Base-by-base conservation (phyloP, 1,140 invertebrate genomes). In the Phortica variegata region DNA sequence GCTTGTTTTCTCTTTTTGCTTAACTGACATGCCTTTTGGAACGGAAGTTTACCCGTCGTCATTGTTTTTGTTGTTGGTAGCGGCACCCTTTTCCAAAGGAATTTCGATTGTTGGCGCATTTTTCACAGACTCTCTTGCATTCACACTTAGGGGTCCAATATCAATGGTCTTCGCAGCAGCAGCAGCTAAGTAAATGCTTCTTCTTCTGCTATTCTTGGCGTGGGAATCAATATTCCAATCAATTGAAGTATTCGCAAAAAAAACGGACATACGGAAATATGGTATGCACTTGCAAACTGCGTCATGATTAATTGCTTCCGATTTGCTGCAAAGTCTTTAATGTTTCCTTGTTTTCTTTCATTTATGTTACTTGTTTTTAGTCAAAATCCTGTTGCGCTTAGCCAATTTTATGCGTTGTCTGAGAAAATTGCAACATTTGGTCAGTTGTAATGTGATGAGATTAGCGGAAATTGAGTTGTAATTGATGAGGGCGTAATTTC, bases 91-190 rank as follows among this genome's bases (percentile, higher is more conserved):
- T 45, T 47, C 46, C 48, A 37, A 29, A 42, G 51, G 47, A 52
- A 60, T 62, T 66, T 68, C 61, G 54, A 57, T 62, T 68, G 57
- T 56, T 63, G 46, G 63, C 63, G 48, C 60, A 60, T 68, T 60
- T 68, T 69, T 68, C 57, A 63, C 63, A 63, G 60, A 54, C 45
- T 58, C 48, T 43, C 51, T 32, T 48, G 41, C 54, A 57, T n/a
- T n/a, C n/a, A n/a, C n/a, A n/a, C n/a, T n/a, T n/a, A n/a, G n/a
- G n/a, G n/a, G n/a, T n/a, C n/a, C n/a, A n/a, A n/a, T n/a, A n/a
- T n/a, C n/a, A n/a, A n/a, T n/a, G n/a, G n/a, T n/a, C n/a, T n/a
- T n/a, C n/a, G 37, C 34, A 45, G 61, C 16, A 21, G 43, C 12
- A 47, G 18, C 56, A 58, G 49, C 60, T 60, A 59, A 12, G 7